Conservation (phyloP, 2,797 vertebrate genomes). For the Morelia viridis region DNA sequence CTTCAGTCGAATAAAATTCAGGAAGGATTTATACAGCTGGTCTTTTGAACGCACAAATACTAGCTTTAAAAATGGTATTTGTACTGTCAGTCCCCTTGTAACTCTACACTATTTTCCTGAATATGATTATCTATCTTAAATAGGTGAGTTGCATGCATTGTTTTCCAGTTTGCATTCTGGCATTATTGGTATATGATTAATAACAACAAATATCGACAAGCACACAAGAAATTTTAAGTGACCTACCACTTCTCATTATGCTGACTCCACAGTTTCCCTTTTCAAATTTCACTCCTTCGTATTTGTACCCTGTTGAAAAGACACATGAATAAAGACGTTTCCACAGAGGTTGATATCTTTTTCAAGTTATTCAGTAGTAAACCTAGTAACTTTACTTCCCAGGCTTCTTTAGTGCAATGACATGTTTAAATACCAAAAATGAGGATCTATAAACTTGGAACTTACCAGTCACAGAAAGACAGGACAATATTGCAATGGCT, state of each 20-base stretch:
- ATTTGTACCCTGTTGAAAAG: slow-evolving; percentile 85
- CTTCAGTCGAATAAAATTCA: not conserved
- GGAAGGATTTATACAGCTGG: not conserved
- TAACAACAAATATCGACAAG: not conserved
- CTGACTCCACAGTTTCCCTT: slow-evolving; percentile 96
- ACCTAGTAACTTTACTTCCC: not conserved
- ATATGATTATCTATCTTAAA: not conserved
- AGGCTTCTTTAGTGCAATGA: not conserved
- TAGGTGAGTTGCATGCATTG: no score
- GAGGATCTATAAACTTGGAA: not conserved
- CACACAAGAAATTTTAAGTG: not conserved
- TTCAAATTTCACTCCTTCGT: slow-evolving; percentile 92
- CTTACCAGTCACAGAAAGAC: not conserved
- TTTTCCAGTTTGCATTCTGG: not conserved
- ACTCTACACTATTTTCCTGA: not conserved
- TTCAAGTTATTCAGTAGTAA: not conserved
- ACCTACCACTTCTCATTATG: slow-evolving; percentile 94
- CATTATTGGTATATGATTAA: not conserved
- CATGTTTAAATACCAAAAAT: not conserved
- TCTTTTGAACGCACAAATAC: not conserved
- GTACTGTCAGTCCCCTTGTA: not conserved
- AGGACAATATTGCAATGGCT: not conserved
- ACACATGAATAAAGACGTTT: slow-evolving; percentile 22
- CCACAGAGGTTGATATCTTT: not conserved
- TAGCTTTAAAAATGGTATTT: not conserved